phyloP scores from a whole-genome alignment of 1,140 invertebrate species.

The Hyphantria cunea region DNA sequence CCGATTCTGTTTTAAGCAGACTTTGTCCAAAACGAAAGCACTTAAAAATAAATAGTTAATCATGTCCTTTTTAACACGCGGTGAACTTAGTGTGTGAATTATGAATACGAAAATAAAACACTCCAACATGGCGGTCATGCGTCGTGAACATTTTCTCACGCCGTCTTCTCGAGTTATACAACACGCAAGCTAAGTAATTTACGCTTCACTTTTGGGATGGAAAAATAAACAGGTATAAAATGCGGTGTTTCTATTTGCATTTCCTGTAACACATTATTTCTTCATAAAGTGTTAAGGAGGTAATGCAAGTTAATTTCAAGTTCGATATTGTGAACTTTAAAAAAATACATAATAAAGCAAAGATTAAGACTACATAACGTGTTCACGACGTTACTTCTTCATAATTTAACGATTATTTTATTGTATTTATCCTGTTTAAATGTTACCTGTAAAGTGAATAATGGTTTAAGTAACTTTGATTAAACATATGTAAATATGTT shows the following conservation, averaged over 20 bases:
- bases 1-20: not conserved
- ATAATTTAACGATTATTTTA: no score
- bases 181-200: conserved; percentile 59
- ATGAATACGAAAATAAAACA: conserved; percentile 50
- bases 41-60: conserved; percentile 30
- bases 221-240: conserved; percentile 15
- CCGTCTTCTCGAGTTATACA: conserved; percentile 51
- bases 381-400: no score
- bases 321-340: no score
- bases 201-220: conserved; percentile 36
- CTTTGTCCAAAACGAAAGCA: conserved; percentile 9
- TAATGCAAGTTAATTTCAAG: no score
- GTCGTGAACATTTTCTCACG: conserved; percentile 66
- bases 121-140: conserved; percentile 37
- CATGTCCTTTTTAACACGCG: conserved; percentile 26
- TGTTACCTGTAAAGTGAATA: not conserved
- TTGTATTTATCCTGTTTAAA: no score
- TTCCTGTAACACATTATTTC: conserved; percentile 1
- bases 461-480: not conserved
- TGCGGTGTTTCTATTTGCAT: not conserved
- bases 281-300: no score
- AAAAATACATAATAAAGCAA: not conserved
- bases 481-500: no score
- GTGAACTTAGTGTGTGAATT: conserved; percentile 43
- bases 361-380: not conserved